Conservation (phyloP, 2,888 invertebrate species). For the Torymus tubicola region DNA sequence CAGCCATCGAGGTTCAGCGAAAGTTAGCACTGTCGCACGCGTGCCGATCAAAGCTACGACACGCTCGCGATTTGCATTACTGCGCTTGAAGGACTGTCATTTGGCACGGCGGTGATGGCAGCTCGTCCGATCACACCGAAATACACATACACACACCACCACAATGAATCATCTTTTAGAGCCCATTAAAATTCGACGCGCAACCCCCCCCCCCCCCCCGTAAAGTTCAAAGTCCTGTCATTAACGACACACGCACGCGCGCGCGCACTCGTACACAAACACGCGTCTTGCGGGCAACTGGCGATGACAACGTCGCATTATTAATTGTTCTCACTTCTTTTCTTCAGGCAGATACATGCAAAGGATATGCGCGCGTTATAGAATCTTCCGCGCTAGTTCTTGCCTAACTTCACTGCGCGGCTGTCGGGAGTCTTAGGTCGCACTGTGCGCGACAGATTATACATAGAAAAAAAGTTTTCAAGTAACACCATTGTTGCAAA, state of each 20-base stretch:
- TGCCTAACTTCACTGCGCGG: not conserved
- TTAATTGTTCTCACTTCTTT: slow-evolving; percentile 52
- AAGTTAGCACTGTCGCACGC: slow-evolving; percentile 17
- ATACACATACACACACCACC: no score
- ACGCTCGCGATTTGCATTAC: slow-evolving; percentile 48
- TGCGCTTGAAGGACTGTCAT: slow-evolving; percentile 55
- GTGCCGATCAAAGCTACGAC: slow-evolving; percentile 33
- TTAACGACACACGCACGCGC: slow-evolving; percentile 46
- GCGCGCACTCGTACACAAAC: not conserved
- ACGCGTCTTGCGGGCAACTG: slow-evolving; percentile 32
- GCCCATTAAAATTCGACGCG: slow-evolving; percentile 58
- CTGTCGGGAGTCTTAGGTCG: not conserved
- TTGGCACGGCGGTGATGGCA: slow-evolving; percentile 42
- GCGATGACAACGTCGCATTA: slow-evolving; percentile 54
- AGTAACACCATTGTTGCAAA: no score
- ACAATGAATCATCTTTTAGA: slow-evolving; percentile 57
- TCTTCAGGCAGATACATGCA: not conserved
- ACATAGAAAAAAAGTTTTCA: no score
- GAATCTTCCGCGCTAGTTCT: not conserved
- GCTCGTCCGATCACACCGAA: no score
- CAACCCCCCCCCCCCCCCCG: slow-evolving; percentile 24
- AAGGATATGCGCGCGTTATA: slow-evolving; percentile 6
- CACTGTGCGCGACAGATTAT: no score
- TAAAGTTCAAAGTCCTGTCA: slow-evolving; percentile 57
- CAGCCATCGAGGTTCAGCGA: slow-evolving; percentile 35